Evolutionary conservation across 2,888 invertebrate genomes (phyloP), one percentile per base, ranked within the genome.

Genomic region (Tachina grossa): DNA sequence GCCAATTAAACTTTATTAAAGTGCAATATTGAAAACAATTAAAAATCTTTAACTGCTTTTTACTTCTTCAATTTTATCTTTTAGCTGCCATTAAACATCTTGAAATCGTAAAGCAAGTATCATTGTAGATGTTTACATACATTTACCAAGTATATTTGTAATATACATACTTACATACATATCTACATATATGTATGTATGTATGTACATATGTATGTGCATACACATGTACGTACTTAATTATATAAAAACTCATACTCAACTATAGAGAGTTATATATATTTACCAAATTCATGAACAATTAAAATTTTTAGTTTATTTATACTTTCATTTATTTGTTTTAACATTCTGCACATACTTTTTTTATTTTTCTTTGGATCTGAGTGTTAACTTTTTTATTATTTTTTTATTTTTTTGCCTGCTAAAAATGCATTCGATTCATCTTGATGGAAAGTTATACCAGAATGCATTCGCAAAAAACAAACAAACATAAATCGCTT

Each of bases 291-390:
- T 72, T 74, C 68, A 74, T 66, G 49, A 83, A 55, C 66, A 78
- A 78, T 53, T 68, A 63, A 41, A 74, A 74, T 72, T 45, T 57
- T 41, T 71, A 85, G 51, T 39, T 63, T 49, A 72, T 83, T 76
- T 63, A 80, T 83, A 76, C 79, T 85, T 83, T 85, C 85, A 74
- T 83, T 85, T 83, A 68, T 69, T 76, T 83, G 22, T 72, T 66
- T 85, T 69, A 39, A 41, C 55, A 72, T 77, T 77, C 53, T 80
- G 39, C 72, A 77, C 41, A 68, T 45, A 41, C 16, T 43, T 63
- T 14, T 61, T 31, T 65, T 47, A 19, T 65, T 14, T 39, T 72
- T 80, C 19, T 82, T 19, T 55, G 16, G 61, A 16, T 81, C 49
- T 41, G 16, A 53, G 22, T 49, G 47, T 49, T 57, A 71, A 55